Base-by-base conservation (phyloP, 2,797 vertebrate genomes). In the Mormyrops boulengeri region DNA sequence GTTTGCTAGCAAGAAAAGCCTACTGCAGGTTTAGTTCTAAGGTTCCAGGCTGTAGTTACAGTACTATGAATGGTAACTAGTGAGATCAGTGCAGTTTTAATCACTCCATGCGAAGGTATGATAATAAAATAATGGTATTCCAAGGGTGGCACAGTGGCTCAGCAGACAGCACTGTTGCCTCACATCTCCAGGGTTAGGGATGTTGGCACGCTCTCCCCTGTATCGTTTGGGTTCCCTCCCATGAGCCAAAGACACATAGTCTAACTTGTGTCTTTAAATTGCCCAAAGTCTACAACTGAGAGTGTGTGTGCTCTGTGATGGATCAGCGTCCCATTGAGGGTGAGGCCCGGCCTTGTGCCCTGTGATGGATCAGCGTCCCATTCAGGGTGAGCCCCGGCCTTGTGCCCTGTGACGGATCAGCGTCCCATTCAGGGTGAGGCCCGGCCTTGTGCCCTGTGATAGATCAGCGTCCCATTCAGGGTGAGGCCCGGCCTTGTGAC, bases 61-160 rank as follows among this genome's bases (percentile, higher is more conserved):
- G 49, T 85, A 85, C 82, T 22, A 22, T 44, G 47, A 85, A 85
- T 85, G 82, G n/a, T 85, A 52, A 26, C 84, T 85, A 85, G 19
- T 50, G 44, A 52, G 47, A 52, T 52, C 84, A 50, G 77, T 82
- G 41, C 77, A 82, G 77, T 52, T 85, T 30, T 85, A 85, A 50
- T 52, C 22, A 52, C 44, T 85, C 47, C 82, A 52, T 85, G 44
- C 52, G 44, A 49, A 52, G 44, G 84, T 30, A 30, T 52, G 44
- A 85, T 52, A 82, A 44, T n/a, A 82, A 82, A 82, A 41, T 17
- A 77, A 41, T 38, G 34, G 34, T 77, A 38, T 77, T 77, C 69
- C 69, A 41, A 77, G 34, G 69, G 69, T 38, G 34, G 69, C 14
- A 82, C 41, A 34, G 34, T 80, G 34, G 73, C 34, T 80, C 38